A percentile compares a stretch with the other conserved stretches of the same genome.
phyloP scores from a whole-genome alignment of 1,140 invertebrate genomes.

The Laodelphax striatellus region DNA sequence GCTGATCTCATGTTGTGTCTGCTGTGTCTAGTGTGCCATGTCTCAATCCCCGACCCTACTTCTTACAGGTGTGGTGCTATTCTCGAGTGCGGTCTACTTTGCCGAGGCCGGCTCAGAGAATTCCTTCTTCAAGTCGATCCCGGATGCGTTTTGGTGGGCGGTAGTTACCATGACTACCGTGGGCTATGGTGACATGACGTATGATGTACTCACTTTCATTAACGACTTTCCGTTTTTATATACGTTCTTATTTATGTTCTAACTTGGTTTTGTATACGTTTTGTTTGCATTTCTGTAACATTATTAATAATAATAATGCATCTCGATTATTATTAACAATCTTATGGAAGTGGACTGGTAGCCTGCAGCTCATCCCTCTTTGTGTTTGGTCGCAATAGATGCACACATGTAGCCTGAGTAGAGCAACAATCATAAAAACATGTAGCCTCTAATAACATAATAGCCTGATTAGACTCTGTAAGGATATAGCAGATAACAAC shows the following conservation, averaged over 20 bases:
- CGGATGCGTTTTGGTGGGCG: slow-evolving; percentile 94
- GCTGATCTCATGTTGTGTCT: slow-evolving; percentile 21
- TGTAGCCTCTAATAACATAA: too few species aligned
- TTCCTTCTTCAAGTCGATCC: slow-evolving; percentile 96
- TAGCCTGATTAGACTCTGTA: too few species aligned
- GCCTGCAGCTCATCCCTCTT: too few species aligned
- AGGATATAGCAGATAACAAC: too few species aligned
- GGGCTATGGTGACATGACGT: slow-evolving; percentile 99
- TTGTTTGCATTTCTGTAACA: slow-evolving; percentile 1
- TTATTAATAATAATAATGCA: slow-evolving; percentile 2
- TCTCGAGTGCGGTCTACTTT: slow-evolving; percentile 97
- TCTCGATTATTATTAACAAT: too few species aligned
- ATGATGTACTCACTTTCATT: slow-evolving; percentile 62
- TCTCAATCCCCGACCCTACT: not conserved
- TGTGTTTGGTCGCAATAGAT: too few species aligned
- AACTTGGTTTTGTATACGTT: not conserved
- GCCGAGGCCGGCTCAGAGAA: slow-evolving; percentile 92
- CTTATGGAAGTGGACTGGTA: too few species aligned
- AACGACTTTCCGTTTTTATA: slow-evolving; percentile 37
- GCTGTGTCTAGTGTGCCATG: slow-evolving; percentile 65
- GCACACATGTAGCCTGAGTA: too few species aligned
- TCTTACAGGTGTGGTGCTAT: slow-evolving; percentile 89
- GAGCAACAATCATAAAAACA: too few species aligned
- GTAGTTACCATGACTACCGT: slow-evolving; percentile 92
- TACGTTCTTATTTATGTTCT: too few species aligned